Evolutionary conservation across 2,797 vertebrate species (phyloP), one percentile per base, ranked within the genome.

Genomic region (Thripadectes ignobilis): DNA sequence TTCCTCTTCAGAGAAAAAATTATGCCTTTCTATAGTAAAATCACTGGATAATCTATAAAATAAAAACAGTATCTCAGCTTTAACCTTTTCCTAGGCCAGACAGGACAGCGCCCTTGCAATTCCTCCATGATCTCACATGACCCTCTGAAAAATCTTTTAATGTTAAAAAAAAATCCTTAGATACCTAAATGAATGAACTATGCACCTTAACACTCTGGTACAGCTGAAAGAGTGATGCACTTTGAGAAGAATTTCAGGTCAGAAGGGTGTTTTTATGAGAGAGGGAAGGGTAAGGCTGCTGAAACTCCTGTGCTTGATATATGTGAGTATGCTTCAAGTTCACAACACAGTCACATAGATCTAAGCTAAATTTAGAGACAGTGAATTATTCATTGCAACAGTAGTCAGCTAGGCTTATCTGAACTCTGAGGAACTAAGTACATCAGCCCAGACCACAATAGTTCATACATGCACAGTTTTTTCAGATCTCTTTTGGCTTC

Each of bases 331-430:
- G 34, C 76, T 92, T 88, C 85, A 93, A 93, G 91, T 73, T 95
- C 85, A 84, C 73, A 92, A 95, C 62, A 95, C 65, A 94, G 80
- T 95, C 91, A 79, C 69, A 94, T 76, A 92, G 61, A 65, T 71
- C 82, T 85, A 65, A 94, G 75, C 85, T 97, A 96, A 97, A 96
- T 96, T 96, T 96, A 97, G 91, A 96, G 61, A 62, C 23, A 79
- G 67, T 96, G 49, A 97, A 96, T 97, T 97, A 97, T 95, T 97
- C 88, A 96, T 94, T 87, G 81, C 74, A 97, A 75, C 65, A 58
- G 74, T 55, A 69, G 85, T n/a, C 80, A 93, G 81, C 81, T 90
- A 90, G 80, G 83, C 45, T 75, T 92, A 83, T 61, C 39, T 17
- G 1, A 45, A 69, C 85, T 94, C 94, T 69, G 61, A 67, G 34